A percentile compares a stretch with the other conserved stretches of the same genome.
phyloP scores from a whole-genome alignment of 1,140 invertebrate genomes.

The Cylas formicarius region DNA sequence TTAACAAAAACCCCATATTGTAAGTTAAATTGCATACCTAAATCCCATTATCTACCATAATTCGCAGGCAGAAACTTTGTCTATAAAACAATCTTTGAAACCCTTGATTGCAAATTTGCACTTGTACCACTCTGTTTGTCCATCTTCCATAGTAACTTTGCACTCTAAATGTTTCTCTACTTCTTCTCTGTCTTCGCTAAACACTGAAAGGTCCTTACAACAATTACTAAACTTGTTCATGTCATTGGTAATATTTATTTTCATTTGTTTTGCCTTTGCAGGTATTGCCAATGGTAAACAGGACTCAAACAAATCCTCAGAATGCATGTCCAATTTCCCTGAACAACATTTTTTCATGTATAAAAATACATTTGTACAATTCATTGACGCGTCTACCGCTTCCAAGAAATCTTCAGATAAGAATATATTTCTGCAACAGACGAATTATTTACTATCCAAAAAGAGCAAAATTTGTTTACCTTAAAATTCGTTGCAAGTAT shows the following conservation, averaged over 20 bases:
- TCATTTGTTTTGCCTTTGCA: conserved; percentile 21
- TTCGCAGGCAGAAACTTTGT: conserved; percentile 28
- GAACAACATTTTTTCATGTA: conserved; percentile 21
- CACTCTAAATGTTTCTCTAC: background rate
- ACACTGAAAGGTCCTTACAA: conserved; percentile 24
- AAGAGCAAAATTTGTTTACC: conserved; percentile 16
- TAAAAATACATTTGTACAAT: conserved; percentile 27
- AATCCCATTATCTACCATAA: conserved; percentile 22
- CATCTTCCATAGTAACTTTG: conserved; percentile 4
- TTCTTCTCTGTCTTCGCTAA: conserved; percentile 16
- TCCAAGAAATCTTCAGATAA: conserved; percentile 24
- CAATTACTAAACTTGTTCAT: conserved; percentile 13
- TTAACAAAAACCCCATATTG: too few species aligned
- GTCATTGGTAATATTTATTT: conserved; percentile 19
- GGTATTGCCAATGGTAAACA: conserved; percentile 15
- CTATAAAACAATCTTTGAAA: conserved; percentile 31
- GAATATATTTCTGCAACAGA: conserved; percentile 24
- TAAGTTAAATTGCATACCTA: too few species aligned
- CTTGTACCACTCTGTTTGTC: conserved; percentile 22
- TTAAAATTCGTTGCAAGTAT: conserved; percentile 23
- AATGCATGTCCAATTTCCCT: background rate
- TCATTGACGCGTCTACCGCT: conserved; percentile 17
- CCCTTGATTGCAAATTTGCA: conserved; percentile 24
- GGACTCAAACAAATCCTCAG: conserved; percentile 18
- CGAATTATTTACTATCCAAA: background rate